Base-by-base conservation (phyloP, 2,888 invertebrate genomes). In the Digitonthophagus gazella region DNA sequence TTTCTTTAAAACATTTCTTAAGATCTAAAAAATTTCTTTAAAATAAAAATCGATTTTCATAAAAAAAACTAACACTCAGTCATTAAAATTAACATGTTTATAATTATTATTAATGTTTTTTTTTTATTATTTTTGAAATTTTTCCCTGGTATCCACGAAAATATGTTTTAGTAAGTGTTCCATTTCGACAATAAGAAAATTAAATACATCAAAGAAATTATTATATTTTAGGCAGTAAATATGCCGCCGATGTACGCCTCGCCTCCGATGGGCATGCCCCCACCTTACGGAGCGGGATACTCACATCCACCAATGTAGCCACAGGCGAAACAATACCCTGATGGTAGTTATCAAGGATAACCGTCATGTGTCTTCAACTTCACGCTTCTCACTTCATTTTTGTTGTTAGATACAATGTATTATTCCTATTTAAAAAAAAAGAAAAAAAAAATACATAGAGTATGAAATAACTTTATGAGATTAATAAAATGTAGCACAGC, bases 261-360 rank as follows among this genome's bases (percentile, higher is more conserved):
- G 8, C 68, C 65, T 2, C 65, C 65, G 18, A 69, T 69, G 68
- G 61, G 68, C n/a, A 69, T 69, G 66, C 61, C 65, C 14, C 65
- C 61, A 15, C 66, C 65, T 2, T 69, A 69, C 22, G 66, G 65
- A 4, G 58, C 65, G 3, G 54, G 54, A 15, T 69, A 69, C 56
- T 69, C 65, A 15, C 65, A 69, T 22, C 68, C 68, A 18, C 68
- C 68, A 15, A 69, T 69, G 68, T 69, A 69, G 58, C 65, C 18
- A 18, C 6, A 44, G 28, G 28, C 11, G 28, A 44, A 44, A 8
- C 11, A 6, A 11, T 44, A 11, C 11, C 6, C 28, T 44, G 28
- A 44, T 44, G 28, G 28, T 44, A 44, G 28, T 44, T 44, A 11
- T 44, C 28, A 44, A 44, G 28, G 28, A 44, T 44, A 44, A 44